Base-by-base conservation (phyloP, 1,140 invertebrate genomes). In the Nylanderia fulva region DNA sequence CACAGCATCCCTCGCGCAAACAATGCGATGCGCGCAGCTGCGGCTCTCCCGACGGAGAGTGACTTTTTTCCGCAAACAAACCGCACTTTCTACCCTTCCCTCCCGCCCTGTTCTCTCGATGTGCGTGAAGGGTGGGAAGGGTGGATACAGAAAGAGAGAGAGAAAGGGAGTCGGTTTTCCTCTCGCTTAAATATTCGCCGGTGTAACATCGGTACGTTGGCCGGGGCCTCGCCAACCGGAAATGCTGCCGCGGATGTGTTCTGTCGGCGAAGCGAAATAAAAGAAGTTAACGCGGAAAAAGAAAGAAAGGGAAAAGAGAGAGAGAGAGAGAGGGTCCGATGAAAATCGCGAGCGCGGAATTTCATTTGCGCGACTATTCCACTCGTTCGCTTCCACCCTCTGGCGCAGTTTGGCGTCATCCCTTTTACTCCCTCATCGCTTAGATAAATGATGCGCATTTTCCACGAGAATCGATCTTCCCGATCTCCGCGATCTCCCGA, bases 1-100 rank as follows among this genome's bases (percentile, higher is more conserved):
- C 0, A 8, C 56, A 48, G 15, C 45, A 18, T 39, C 52, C 48
- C 52, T n/a, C 83, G 60, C 76, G 58, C 80, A 84, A 84, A 84
- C 71, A 84, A 84, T 84, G 80, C 36, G 80, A 84, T 84, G 80
- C 80, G 72, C 80, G 80, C 80, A 84, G 68, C 80, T 84, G 80
- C 71, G 71, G 80, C 80, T 76, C 80, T 84, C 69, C 69, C 80
- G 56, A 75, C 80, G 68, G 68, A 58, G 54, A 84, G 80, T 84
- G 80, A 84, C 80, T 84, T 84, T 84, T 84, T 84, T 84, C 80
- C 80, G 69, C 80, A 84, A 84, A 84, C 80, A 84, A 76, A 84
- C 80, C 80, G 80, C 69, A 76, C 56, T 54, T n/a, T 72, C 58
- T 24, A 48, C 71, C 68, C 52, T 36, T 52, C n/a, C 7, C 56